A percentile compares a stretch with the other conserved stretches of the same genome.
phyloP scores from a whole-genome alignment of 2,888 invertebrate species.

The Trissonchulus sp. region DNA sequence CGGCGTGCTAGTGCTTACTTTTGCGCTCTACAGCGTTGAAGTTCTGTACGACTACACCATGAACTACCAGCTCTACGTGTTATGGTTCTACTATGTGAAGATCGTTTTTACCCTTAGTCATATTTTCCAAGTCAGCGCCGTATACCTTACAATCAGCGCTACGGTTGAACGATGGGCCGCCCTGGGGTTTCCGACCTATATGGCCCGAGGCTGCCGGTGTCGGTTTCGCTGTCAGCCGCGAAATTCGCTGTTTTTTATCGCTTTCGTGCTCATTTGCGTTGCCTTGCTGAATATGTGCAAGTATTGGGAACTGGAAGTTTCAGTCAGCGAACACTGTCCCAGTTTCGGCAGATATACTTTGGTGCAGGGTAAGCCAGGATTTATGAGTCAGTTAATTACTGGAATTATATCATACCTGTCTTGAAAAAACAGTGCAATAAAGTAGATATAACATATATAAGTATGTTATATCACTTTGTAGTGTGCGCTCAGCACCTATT shows the following conservation, averaged over 20 bases:
- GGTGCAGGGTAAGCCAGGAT: neutral
- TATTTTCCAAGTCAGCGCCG: constrained; percentile 18
- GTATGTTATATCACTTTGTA: no score
- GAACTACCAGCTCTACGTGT: neutral
- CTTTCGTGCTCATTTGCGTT: neutral
- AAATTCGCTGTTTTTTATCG: neutral
- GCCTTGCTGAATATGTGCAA: neutral
- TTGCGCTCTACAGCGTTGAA: constrained; percentile 12
- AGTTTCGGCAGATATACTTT: constrained; percentile 8
- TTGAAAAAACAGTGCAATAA: no score
- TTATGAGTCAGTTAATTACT: no score
- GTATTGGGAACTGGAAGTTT: constrained; percentile 8
- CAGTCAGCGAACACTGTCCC: neutral
- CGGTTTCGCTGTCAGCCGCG: neutral
- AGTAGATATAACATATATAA: no score
- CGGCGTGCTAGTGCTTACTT: neutral
- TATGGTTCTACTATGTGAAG: constrained; percentile 12
- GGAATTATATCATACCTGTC: no score
- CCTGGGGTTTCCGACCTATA: neutral
- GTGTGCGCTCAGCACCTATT: no score
- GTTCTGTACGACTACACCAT: constrained; percentile 11
- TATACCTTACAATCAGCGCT: neutral
- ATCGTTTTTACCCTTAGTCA: constrained; percentile 7
- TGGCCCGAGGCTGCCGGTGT: neutral
- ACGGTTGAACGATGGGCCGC: constrained; percentile 10